A percentile compares a stretch with the other conserved stretches of the same genome.
Conservation (phyloP, 2,113 vertebrate genomes). For the Ptilorrhoa leucosticta region DNA sequence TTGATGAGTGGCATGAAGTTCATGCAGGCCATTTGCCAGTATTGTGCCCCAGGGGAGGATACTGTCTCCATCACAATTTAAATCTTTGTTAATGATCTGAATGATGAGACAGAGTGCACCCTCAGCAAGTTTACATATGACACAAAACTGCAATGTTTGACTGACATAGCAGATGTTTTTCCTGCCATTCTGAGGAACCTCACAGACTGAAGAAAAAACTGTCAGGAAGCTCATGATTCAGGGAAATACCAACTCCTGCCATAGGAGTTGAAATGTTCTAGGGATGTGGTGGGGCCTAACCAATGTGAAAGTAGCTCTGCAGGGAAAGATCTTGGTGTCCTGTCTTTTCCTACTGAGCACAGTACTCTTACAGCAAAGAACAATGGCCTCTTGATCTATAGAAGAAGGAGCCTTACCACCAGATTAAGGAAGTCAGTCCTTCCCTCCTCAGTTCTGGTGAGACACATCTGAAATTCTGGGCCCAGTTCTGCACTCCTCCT, state of each 20-base stretch:
- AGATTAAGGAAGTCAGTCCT: not conserved
- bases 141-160: not conserved
- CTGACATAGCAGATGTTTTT: not conserved
- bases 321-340: not conserved
- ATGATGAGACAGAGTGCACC: not conserved
- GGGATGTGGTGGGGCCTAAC: rapidly evolving
- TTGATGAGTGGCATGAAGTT: not conserved
- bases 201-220: not conserved
- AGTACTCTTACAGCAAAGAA: not conserved
- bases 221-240: not conserved
- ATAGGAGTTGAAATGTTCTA: not conserved
- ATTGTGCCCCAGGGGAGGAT: not conserved
- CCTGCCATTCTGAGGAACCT: not conserved
- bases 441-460: not conserved
- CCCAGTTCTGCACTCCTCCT: not conserved
- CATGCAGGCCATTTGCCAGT: not conserved
- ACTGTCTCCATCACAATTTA: not conserved
- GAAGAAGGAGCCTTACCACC: not conserved
- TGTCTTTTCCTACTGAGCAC: not conserved
- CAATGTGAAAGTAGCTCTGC: not conserved
- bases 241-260: not conserved
- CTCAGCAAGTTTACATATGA: not conserved
- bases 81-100: not conserved
- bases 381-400: not conserved
- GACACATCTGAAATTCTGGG: not conserved